Evolutionary conservation across 2,888 invertebrate species (phyloP).

Genomic region (Zaprionus obscuricornis): DNA sequence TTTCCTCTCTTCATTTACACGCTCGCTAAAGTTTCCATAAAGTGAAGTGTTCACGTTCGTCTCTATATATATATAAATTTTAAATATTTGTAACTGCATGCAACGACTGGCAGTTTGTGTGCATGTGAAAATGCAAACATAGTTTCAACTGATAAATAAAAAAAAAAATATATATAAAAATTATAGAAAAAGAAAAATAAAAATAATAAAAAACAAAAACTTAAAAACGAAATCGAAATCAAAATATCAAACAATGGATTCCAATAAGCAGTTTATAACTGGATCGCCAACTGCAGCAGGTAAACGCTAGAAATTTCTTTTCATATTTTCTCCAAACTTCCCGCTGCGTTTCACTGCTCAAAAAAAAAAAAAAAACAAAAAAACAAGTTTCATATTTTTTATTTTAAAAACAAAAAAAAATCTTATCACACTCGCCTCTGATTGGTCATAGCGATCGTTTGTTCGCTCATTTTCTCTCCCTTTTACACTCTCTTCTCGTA

Average conservation of each 20-base stretch:
- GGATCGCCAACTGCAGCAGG: too few species aligned
- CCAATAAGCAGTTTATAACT: too few species aligned
- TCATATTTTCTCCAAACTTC: too few species aligned
- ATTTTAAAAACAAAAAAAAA: constrained; percentile 40
- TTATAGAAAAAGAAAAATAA: neutral
- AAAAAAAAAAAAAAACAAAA: constrained; percentile 12
- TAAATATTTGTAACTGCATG: neutral
- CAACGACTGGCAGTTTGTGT: too few species aligned
- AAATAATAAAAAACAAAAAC: neutral
- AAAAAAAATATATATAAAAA: constrained; percentile 7
- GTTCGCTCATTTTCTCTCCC: constrained; percentile 1
- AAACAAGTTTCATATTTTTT: constrained; percentile 47
- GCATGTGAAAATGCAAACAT: constrained; percentile 5
- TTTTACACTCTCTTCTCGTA: constrained; percentile 16
- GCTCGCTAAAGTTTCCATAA: too few species aligned
- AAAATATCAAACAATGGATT: too few species aligned
- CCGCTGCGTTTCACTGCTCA: too few species aligned
- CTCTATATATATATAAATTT: neutral
- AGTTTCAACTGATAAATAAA: neutral
- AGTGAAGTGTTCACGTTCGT: too few species aligned
- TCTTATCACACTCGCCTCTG: constrained; percentile 72
- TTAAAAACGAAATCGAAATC: constrained; percentile 6
- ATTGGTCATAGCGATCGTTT: constrained; percentile 59
- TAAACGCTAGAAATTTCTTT: too few species aligned
- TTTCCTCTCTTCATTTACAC: neutral